Conservation (phyloP, 2,797 vertebrate genomes). For the Leptoclinus maculatus region DNA sequence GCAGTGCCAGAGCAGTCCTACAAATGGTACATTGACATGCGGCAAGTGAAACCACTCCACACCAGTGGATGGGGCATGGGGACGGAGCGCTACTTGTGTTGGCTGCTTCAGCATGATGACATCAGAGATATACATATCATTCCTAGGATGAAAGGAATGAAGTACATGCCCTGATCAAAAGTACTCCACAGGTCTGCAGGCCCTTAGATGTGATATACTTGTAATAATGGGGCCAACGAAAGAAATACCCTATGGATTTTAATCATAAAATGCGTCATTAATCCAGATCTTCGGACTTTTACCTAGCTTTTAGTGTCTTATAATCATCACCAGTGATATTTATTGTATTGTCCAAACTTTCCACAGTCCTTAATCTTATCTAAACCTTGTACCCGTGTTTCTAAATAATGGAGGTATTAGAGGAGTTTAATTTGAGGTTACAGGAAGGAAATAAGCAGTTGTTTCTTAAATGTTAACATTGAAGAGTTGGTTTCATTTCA, state of each 20-base stretch:
- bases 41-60: conserved; percentile 78
- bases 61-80: conserved; percentile 90
- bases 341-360: background rate
- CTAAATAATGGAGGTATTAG: background rate
- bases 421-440: background rate
- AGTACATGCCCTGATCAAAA: conserved; percentile 83
- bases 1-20: conserved; percentile 84
- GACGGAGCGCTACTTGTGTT: conserved; percentile 85
- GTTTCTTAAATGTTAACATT: background rate
- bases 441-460: background rate
- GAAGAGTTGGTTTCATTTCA: background rate
- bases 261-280: background rate
- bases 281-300: background rate
- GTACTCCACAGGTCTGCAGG: background rate
- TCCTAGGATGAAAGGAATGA: conserved; percentile 84
- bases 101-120: conserved; percentile 85
- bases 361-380: background rate
- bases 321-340: background rate
- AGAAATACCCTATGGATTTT: background rate
- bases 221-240: conserved; percentile 5
- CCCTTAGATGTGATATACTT: conserved; percentile 24
- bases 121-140: conserved; percentile 86
- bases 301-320: background rate
- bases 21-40: conserved; percentile 86
- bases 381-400: background rate